These are phyloP conservation scores for Sebastes elongatus DNA, from an alignment of 2,797 vertebrate genomes.

Conservation along the genomic window DNA sequence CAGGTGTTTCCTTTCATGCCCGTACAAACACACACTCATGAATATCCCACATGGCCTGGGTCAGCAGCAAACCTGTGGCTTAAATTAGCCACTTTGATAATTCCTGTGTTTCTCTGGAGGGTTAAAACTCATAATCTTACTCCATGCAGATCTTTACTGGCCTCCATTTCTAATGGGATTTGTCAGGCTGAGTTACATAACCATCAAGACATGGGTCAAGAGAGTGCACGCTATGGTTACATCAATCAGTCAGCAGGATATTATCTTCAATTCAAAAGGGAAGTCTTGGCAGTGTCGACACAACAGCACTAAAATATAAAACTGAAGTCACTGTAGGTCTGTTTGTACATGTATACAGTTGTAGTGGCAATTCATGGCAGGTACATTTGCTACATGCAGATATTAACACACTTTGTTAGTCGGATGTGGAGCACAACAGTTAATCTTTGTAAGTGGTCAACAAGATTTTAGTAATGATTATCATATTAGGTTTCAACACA, in stretches of 20 bases:
- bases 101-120: background rate
- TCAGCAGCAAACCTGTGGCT: background rate
- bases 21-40: background rate
- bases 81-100: background rate
- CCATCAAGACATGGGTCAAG: background rate
- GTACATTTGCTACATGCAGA: background rate
- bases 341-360: background rate
- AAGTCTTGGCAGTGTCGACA: background rate
- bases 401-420: background rate
- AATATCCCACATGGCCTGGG: background rate
- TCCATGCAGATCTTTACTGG: background rate
- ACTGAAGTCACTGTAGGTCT: background rate
- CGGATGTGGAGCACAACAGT: background rate
- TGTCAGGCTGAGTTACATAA: conserved; percentile 8
- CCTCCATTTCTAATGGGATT: conserved; percentile 26
- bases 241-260: background rate
- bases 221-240: background rate
- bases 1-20: background rate
- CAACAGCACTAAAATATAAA: background rate
- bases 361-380: too few relatives aligned
- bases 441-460: background rate
- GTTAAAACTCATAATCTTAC: conserved; percentile 2
- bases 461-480: background rate
- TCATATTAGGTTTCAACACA: background rate
- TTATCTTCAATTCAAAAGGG: background rate